Conservation (phyloP, 2,888 invertebrate genomes). For the Nasonovia ribisnigri region DNA sequence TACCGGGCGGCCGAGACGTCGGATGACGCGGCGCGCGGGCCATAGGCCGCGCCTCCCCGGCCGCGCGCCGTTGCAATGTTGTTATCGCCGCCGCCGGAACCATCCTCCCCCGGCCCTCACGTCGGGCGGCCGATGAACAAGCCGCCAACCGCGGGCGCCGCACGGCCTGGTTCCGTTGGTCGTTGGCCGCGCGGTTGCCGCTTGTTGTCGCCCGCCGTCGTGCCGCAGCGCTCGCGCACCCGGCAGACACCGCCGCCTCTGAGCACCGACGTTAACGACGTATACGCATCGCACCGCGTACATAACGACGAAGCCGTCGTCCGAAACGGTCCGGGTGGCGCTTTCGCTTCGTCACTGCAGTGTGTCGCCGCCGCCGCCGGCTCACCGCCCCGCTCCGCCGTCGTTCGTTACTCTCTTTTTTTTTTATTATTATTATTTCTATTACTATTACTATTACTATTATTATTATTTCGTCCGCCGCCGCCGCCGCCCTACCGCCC, state of each 20-base stretch:
- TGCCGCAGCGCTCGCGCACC: constrained; percentile 39
- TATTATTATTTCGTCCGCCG: constrained; percentile 41
- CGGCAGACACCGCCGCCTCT: constrained; percentile 14
- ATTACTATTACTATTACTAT: not conserved
- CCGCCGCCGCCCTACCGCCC: not conserved
- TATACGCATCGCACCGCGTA: constrained; percentile 21
- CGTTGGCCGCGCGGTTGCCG: constrained; percentile 54
- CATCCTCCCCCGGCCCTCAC: not conserved
- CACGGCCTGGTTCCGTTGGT: constrained; percentile 25
- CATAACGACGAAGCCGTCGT: constrained; percentile 59
- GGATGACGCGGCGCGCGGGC: not conserved
- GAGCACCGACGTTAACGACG: constrained; percentile 36
- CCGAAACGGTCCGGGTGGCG: constrained; percentile 65
- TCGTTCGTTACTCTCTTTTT: not conserved
- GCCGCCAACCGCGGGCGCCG: not conserved
- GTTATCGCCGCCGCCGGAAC: not conserved
- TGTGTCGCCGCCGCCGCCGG: constrained; percentile 39
- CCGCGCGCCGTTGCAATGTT: constrained; percentile 36
- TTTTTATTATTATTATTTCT: not conserved
- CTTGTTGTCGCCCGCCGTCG: constrained; percentile 44
- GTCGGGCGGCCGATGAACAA: not conserved
- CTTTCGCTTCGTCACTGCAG: constrained; percentile 55
- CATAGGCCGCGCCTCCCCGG: constrained; percentile 52
- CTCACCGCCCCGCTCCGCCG: constrained; percentile 32
- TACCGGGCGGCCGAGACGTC: not conserved